Percentiles rank a stretch among this genome's conserved stretches.
phyloP scores from a whole-genome alignment of 35 echinoderm and acorn worm species.

The Hemicentrotus pulcherrimus region DNA sequence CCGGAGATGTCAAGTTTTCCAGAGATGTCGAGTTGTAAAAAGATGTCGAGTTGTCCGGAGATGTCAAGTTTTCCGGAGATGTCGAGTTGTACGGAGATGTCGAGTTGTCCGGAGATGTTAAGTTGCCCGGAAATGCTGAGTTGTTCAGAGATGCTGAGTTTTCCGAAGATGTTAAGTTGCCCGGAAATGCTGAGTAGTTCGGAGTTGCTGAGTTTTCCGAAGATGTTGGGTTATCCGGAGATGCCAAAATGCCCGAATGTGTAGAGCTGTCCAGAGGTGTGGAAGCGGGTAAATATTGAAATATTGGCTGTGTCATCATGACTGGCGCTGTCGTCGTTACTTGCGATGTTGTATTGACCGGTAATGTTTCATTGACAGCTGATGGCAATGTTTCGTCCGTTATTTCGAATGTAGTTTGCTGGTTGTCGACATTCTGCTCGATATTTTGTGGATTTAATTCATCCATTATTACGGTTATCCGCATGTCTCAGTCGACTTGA shows the following conservation, averaged over 20 bases:
- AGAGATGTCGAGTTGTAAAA: background rate
- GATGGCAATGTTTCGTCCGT: background rate
- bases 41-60: background rate
- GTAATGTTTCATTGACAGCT: background rate
- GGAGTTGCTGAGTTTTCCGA: no score
- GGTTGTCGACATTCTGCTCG: background rate
- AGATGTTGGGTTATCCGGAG: no score
- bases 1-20: background rate
- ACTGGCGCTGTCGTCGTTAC: background rate
- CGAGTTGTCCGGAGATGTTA: background rate
- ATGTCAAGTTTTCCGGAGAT: background rate
- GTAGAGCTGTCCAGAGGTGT: no score
- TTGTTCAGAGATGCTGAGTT: background rate
- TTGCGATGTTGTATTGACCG: background rate
- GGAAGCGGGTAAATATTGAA: no score
- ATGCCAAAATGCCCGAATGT: no score
- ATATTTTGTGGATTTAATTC: background rate
- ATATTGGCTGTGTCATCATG: no score
- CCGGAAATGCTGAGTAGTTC: no score
- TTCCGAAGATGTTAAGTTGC: no score
- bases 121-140: background rate
- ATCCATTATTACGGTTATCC: background rate
- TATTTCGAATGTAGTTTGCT: background rate
- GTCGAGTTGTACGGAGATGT: background rate
- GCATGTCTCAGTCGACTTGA: background rate